Evolutionary conservation across 2,797 vertebrate species (phyloP).

Genomic region (Cyclopterus lumpus): DNA sequence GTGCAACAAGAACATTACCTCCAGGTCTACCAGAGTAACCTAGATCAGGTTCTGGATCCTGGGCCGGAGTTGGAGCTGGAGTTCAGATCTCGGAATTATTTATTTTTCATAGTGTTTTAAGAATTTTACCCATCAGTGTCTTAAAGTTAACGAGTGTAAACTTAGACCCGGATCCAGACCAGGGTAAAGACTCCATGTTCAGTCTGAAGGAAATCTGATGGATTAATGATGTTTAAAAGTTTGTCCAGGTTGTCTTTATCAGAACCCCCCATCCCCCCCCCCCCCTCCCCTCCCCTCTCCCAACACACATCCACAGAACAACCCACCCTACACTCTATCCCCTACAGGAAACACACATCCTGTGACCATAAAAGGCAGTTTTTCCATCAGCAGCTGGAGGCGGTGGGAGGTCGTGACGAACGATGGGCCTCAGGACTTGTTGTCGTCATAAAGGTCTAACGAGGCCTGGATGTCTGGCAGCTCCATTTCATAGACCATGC

Average conservation of each 20-base stretch:
- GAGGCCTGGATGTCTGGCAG: slow-evolving; percentile 93
- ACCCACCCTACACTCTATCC: background rate
- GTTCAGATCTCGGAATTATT: background rate
- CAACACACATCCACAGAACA: too few species aligned
- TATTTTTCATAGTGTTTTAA: background rate
- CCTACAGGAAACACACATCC: background rate
- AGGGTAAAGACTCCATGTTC: background rate
- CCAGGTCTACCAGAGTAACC: background rate
- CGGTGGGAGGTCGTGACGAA: slow-evolving; percentile 40
- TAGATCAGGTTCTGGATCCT: slow-evolving; percentile 4
- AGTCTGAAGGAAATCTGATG: slow-evolving; percentile 46
- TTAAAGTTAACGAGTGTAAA: slow-evolving; percentile 1
- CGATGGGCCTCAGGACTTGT: slow-evolving; percentile 90
- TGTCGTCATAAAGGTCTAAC: slow-evolving; percentile 92
- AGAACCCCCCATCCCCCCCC: background rate
- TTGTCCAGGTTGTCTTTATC: slow-evolving; percentile 18
- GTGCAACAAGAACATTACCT: background rate
- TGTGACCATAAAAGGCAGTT: background rate
- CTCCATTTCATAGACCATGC: slow-evolving; percentile 91
- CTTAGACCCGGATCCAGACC: background rate
- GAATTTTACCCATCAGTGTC: background rate
- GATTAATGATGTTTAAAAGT: slow-evolving; percentile 30
- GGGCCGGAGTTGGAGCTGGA: background rate
- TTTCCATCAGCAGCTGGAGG: slow-evolving; percentile 31
- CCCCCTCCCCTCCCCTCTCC: too few species aligned